Evolutionary conservation across 2,113 vertebrate genomes (phyloP), one percentile per base, ranked within the genome.

Genomic region (Phrynosoma blainvillii): DNA sequence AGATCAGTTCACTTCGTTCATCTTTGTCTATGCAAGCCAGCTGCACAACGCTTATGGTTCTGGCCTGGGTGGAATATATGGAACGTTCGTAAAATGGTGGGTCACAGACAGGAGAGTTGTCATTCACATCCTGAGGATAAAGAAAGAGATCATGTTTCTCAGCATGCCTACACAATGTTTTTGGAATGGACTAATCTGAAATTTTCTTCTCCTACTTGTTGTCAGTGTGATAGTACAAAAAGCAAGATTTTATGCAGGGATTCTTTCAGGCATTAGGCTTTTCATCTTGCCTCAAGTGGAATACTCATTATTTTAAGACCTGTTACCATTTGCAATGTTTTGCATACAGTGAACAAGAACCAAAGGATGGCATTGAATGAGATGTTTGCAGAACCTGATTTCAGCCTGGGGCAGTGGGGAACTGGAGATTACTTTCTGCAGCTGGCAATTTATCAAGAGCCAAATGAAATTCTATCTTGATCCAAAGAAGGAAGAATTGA

Each of bases 31-130:
- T 85, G 87, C 97, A 97, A 0, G 2, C 71, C 84, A 97, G 12
- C 4, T 36, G 85, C 32, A 91, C 90, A 91, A 97, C 90, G 2
- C 91, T 89, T 84, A 92, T 56, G 4, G 65, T 92, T 36, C 9
- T 42, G 4, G 91, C 92, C 0, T 25, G 42, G 4, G 79, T 82
- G 2, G 95, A 87, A 0, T 66, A 86, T 86, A 97, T 86, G 23
- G 65, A 32, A 78, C 90, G 54, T 71, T 95, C 91, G 84, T 96
- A 95, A 90, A 96, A 96, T 1, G 96, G 94, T 0, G 96, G 96
- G 2, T 66, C 90, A 90, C 97, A 97, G 71, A 93, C 47, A 0
- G 97, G 97, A 0, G 23, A 73, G 71, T 95, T 90, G 13, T 96
- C 94, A 0, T 89, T 96, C 91, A 96, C 92, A 0, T 97, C 95